Evolutionary conservation across 64 coral and sea anemone species (phyloP).

Genomic region (Exaiptasia diaphana): DNA sequence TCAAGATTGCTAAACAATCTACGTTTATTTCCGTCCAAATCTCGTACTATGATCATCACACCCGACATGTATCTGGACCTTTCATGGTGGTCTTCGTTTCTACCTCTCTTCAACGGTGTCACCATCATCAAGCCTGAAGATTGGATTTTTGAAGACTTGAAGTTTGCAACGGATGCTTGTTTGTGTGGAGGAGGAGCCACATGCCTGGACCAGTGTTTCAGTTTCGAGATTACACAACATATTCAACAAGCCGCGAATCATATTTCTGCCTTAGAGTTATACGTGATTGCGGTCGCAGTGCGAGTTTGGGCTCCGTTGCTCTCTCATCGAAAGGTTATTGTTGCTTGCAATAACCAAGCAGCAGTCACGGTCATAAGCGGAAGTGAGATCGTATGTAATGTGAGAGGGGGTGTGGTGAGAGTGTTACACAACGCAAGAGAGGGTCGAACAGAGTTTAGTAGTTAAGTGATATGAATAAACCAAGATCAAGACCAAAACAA

Average conservation of each 20-base stretch:
- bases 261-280: neutral
- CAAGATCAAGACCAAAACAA: too few species aligned
- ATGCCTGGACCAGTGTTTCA: neutral
- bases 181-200: neutral
- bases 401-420: too few species aligned
- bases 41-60: neutral
- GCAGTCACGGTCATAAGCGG: neutral
- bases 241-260: neutral
- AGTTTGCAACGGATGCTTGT: constrained; percentile 5
- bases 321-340: neutral
- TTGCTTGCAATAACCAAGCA: constrained; percentile 4
- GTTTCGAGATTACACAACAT: neutral
- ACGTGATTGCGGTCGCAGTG: neutral
- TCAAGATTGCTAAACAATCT: constrained; percentile 3
- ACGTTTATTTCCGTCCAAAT: neutral
- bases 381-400: too few species aligned
- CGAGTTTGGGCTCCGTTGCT: neutral
- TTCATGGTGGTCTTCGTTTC: neutral
- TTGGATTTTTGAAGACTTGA: neutral
- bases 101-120: neutral
- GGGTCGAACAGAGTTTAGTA: too few species aligned
- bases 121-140: neutral
- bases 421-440: too few species aligned
- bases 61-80: neutral
- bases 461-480: too few species aligned